Evolutionary conservation across 2,888 invertebrate species (phyloP), one percentile per base, ranked within the genome.

Genomic region (Amphipyra berbera): DNA sequence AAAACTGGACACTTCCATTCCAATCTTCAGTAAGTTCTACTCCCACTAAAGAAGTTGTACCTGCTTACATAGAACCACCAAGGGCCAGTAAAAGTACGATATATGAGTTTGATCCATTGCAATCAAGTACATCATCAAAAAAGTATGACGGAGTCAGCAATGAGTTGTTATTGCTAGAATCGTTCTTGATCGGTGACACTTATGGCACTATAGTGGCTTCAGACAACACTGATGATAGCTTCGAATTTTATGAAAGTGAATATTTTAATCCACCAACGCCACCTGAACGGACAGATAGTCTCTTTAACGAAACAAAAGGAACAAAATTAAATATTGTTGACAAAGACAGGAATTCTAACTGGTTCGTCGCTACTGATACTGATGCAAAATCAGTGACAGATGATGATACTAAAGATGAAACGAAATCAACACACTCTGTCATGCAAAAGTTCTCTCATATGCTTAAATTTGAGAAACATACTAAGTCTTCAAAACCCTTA

Each of bases 51-150:
- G 54, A 70, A 48, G 12, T 27, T 13, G 40, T 27, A n/a, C 10
- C 48, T 6, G 1, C 14, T 30, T 12, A 48, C 33, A 40, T 47
- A 21, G 60, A 64, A 10, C 8, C 55, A 48, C 66, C 62, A 78
- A 85, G 90, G 44, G 76, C 90, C 0, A 95, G 95, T 56, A 92
- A 95, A 76, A 96, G 97, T 82, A 95, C 97, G n/a, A 96, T 97
- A 50, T 95, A 96, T 84, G 97, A 97, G 87, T 97, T 97, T 90
- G 97, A 97, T 90, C 97, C 97, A 1, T 87, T 96, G 27, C 90
- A 90, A 54, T 75, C 82, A 2, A 82, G 81, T 52, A 76, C 69
- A 27, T 68, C 82, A 8, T 59, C 85, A 14, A 71, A 82, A 40
- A 90, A 83, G 57, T 93, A 88, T 82, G 89, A 90, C 8, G 94